Evolutionary conservation across 2,888 invertebrate genomes (phyloP).

Genomic region (Ctena decussata): DNA sequence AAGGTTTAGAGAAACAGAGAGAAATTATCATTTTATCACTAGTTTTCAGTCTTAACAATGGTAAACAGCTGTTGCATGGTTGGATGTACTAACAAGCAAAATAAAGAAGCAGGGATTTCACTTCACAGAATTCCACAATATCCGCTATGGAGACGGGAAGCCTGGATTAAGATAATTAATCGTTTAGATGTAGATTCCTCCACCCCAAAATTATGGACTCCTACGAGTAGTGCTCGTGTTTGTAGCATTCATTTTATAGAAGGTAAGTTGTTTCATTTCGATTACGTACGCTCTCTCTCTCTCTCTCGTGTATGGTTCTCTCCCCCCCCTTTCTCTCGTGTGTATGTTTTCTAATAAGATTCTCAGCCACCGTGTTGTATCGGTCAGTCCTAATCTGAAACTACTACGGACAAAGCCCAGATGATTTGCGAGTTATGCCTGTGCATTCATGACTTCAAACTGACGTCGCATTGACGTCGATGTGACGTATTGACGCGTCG

Average conservation of each 20-base stretch:
- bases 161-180: neutral
- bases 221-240: neutral
- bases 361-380: too few species aligned
- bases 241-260: neutral
- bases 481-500: too few species aligned
- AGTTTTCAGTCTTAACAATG: neutral
- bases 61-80: slow-evolving; percentile 1
- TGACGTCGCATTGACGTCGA: too few species aligned
- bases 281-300: too few species aligned
- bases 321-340: too few species aligned
- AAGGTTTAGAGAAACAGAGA: neutral
- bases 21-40: too few species aligned
- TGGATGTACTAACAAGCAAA: neutral
- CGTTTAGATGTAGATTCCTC: neutral
- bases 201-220: neutral
- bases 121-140: neutral
- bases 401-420: too few species aligned
- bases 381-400: too few species aligned
- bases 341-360: too few species aligned
- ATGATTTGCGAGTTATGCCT: too few species aligned
- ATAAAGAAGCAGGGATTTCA: neutral
- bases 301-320: too few species aligned
- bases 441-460: too few species aligned
- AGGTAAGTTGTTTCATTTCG: neutral
- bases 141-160: neutral